Percentiles rank a stretch among this genome's conserved stretches.
phyloP scores from a whole-genome alignment of 2,113 vertebrate genomes.

The Tauraco erythrolophus region DNA sequence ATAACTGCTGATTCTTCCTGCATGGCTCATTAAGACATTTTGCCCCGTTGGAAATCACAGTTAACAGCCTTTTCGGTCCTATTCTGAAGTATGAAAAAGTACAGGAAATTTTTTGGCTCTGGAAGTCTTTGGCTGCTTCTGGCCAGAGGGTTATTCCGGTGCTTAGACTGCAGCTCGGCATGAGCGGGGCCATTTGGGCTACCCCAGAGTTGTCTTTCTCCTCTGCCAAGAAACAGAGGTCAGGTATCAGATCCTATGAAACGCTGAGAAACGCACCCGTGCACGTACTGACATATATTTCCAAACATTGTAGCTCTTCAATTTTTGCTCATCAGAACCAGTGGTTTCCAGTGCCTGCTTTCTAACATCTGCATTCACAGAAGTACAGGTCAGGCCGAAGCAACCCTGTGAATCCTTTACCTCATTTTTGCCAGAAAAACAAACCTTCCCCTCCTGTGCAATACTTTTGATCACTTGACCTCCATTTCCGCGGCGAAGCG shows the following conservation, averaged over 20 bases:
- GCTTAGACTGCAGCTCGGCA: fast-evolving
- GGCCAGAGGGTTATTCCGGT: background rate
- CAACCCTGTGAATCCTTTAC: background rate
- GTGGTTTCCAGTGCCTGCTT: background rate
- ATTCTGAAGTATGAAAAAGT: background rate
- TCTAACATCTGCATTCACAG: background rate
- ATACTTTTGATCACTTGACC: conserved; percentile 17
- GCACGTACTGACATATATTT: background rate
- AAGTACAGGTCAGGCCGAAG: background rate
- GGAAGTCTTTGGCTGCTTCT: background rate
- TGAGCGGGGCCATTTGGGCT: background rate
- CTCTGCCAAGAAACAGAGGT: background rate
- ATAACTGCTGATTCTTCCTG: background rate
- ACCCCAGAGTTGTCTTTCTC: background rate
- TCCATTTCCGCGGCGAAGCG: conserved; percentile 36
- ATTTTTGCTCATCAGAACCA: background rate
- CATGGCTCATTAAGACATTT: background rate
- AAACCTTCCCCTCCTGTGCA: background rate
- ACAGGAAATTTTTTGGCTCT: background rate
- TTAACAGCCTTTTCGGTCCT: background rate
- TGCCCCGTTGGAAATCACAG: background rate
- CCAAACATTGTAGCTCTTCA: background rate
- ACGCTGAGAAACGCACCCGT: background rate
- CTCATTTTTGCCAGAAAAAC: background rate
- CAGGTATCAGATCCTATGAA: background rate